A percentile compares a stretch with the other conserved stretches of the same genome.
Evolutionary conservation across 2,888 invertebrate species (phyloP).

Genomic region (Esperia sulphurella): DNA sequence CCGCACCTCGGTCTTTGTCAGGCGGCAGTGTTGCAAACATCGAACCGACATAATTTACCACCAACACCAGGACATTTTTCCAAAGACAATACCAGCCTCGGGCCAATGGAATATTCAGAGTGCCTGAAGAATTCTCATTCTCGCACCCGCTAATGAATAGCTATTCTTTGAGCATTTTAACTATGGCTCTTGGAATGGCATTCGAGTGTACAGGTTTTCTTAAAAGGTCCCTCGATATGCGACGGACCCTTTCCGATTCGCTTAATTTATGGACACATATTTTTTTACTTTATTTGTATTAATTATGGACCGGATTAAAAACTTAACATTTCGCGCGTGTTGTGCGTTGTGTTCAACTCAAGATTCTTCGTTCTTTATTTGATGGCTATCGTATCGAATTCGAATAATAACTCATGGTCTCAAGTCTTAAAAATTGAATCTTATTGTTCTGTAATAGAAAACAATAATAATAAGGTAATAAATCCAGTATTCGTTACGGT

Average conservation of each 20-base stretch:
- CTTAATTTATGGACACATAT: conserved; percentile 68
- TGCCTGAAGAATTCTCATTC: conserved; percentile 76
- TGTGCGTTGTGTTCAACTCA: background rate
- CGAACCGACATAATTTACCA: conserved; percentile 66
- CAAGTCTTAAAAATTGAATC: conserved; percentile 33
- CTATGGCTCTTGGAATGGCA: conserved; percentile 76
- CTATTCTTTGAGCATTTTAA: conserved; percentile 78
- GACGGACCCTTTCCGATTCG: conserved; percentile 71
- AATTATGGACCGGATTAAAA: conserved; percentile 59
- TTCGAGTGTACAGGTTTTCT: conserved; percentile 74
- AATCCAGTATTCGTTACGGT: conserved; percentile 53
- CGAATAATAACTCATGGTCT: conserved; percentile 38
- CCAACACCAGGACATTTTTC: conserved; percentile 65
- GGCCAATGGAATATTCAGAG: conserved; percentile 72
- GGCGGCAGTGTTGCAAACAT: conserved; percentile 41
- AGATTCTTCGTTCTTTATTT: conserved; percentile 14
- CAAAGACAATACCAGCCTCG: conserved; percentile 73
- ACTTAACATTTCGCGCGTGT: conserved; percentile 41
- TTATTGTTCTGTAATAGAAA: conserved; percentile 56
- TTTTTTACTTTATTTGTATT: conserved; percentile 67
- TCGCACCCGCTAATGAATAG: conserved; percentile 79
- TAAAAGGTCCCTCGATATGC: conserved; percentile 75
- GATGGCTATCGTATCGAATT: conserved; percentile 39
- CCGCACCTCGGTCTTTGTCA: conserved; percentile 32
- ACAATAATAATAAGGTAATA: conserved; percentile 59